phyloP scores from a whole-genome alignment of 2,888 invertebrate species.

The Leucophenga montana region DNA sequence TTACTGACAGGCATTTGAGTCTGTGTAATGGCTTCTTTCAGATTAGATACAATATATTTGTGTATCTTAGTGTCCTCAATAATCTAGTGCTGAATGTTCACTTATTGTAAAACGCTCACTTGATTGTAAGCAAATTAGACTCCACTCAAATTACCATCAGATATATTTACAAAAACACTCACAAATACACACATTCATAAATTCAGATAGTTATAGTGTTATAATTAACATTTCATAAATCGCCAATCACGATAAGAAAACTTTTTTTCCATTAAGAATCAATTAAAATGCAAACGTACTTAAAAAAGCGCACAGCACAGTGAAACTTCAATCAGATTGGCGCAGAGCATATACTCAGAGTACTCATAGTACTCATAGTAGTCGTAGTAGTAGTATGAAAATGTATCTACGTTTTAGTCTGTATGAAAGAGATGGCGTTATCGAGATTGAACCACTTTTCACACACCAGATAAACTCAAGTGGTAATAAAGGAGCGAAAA shows the following conservation, averaged over 20 bases:
- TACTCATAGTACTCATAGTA: slow-evolving; percentile 7
- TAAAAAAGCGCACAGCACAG: background rate
- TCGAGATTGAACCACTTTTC: slow-evolving; percentile 65
- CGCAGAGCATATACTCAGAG: slow-evolving; percentile 14
- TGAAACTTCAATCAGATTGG: slow-evolving; percentile 39
- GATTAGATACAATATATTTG: too few relatives aligned
- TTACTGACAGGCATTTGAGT: too few relatives aligned
- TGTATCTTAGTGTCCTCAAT: too few relatives aligned
- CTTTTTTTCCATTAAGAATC: slow-evolving; percentile 64
- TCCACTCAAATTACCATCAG: slow-evolving; percentile 1
- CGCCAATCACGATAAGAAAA: slow-evolving; percentile 60
- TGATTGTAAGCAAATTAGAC: slow-evolving; percentile 12
- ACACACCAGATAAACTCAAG: slow-evolving; percentile 56
- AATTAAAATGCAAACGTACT: slow-evolving; percentile 59
- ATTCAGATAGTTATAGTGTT: slow-evolving; percentile 21
- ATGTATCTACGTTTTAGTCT: background rate
- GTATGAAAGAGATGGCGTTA: slow-evolving; percentile 51
- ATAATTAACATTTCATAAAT: slow-evolving; percentile 68
- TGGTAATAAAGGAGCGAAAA: slow-evolving; percentile 47
- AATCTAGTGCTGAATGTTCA: too few relatives aligned
- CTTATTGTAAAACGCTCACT: too few relatives aligned
- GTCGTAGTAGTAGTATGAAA: background rate
- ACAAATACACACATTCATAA: too few relatives aligned
- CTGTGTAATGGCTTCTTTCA: too few relatives aligned
- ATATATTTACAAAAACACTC: too few relatives aligned